phyloP scores from a whole-genome alignment of 35 echinoderm and acorn worm genomes.

The Lytechinus variegatus region DNA sequence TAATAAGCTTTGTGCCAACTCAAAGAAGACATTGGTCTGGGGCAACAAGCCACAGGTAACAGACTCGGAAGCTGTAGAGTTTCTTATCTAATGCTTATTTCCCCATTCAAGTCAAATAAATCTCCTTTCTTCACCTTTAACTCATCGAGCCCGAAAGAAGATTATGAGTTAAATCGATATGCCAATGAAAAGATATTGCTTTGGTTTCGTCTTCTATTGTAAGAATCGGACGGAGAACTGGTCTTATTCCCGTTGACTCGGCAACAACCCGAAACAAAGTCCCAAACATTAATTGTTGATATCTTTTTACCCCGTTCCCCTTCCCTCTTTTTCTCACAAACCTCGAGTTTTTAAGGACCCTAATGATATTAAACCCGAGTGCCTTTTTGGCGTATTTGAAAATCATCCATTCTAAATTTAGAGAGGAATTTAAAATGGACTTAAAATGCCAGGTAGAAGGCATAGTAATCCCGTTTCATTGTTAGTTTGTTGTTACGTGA shows the following conservation, averaged over 20 bases:
- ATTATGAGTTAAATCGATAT: constrained; percentile 2
- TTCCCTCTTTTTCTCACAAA: neutral
- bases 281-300: constrained; percentile 19
- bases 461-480: neutral
- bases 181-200: neutral
- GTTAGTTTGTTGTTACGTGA: neutral
- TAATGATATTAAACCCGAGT: neutral
- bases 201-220: neutral
- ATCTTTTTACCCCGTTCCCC: neutral
- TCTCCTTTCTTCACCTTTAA: neutral
- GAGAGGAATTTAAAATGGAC: neutral
- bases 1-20: neutral
- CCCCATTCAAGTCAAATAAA: neutral
- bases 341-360: neutral
- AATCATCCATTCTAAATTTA: neutral
- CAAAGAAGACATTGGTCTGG: neutral
- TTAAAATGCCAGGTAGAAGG: neutral
- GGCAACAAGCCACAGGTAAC: neutral
- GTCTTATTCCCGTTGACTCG: constrained; percentile 14
- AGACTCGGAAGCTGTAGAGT: neutral
- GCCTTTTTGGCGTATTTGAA: neutral
- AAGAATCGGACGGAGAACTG: neutral
- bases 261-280: constrained; percentile 26
- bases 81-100: neutral
- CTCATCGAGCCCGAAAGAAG: neutral